These are phyloP conservation scores for Semicossyphus pulcher DNA, from an alignment of 2,113 vertebrate species.

Conservation along the genomic window DNA sequence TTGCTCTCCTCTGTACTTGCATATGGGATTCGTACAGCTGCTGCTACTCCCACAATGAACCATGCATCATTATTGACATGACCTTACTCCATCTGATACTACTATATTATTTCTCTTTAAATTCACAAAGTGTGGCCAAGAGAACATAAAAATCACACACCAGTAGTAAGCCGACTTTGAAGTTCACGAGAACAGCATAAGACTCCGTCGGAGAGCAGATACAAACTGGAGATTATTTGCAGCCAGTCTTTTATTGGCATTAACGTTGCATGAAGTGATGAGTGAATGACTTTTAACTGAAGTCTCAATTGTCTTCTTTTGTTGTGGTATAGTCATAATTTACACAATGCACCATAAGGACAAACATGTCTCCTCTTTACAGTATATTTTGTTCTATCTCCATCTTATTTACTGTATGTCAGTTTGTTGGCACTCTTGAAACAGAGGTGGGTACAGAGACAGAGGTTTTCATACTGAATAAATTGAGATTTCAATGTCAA, in stretches of 20 bases:
- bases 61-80: too few species aligned
- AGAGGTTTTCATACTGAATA: too few species aligned
- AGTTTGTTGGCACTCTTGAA: too few species aligned
- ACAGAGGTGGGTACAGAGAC: too few species aligned
- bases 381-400: too few species aligned
- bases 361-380: neutral
- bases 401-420: too few species aligned
- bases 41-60: neutral
- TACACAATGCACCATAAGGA: neutral
- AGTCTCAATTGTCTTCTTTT: neutral
- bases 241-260: too few species aligned
- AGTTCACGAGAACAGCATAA: neutral
- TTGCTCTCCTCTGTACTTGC: neutral
- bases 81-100: conserved; percentile 1
- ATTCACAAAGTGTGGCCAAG: neutral
- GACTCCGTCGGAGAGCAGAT: too few species aligned
- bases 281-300: neutral
- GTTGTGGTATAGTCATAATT: neutral
- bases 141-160: neutral
- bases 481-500: neutral
- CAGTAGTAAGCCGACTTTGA: neutral
- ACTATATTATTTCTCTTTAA: neutral
- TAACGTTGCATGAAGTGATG: conserved; percentile 15
- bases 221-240: neutral
- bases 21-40: neutral